Percentiles rank a stretch among this genome's conserved stretches.
Evolutionary conservation across 2,888 invertebrate genomes (phyloP).

Genomic region (Arrhopalites spinosus): DNA sequence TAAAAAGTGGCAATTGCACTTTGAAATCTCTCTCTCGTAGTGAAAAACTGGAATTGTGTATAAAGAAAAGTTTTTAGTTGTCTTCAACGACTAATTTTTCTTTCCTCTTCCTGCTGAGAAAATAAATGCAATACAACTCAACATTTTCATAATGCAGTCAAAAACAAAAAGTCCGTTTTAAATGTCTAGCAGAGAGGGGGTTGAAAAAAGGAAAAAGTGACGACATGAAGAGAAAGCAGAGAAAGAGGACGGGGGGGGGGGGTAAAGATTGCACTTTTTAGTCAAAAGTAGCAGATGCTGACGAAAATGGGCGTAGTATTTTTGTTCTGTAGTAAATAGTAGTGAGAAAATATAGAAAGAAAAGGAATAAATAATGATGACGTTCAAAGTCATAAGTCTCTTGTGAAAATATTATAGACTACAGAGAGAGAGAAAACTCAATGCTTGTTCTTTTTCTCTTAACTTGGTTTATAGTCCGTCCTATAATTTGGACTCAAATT

Average conservation of each 20-base stretch:
- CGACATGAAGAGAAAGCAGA: background rate
- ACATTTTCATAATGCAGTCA: no score
- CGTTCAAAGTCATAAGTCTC: background rate
- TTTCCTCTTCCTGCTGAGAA: background rate
- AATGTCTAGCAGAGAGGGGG: background rate
- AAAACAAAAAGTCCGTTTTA: no score
- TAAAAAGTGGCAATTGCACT: no score
- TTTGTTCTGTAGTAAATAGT: background rate
- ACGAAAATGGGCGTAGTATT: background rate
- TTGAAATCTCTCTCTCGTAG: no score
- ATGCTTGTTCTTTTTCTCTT: background rate
- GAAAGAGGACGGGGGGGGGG: background rate
- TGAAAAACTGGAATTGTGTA: no score
- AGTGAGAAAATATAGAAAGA: background rate
- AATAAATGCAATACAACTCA: background rate
- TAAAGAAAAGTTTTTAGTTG: background rate
- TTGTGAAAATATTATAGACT: constrained; percentile 12
- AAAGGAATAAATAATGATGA: constrained; percentile 25
- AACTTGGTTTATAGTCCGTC: no score
- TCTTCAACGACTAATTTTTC: no score
- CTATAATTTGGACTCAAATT: background rate
- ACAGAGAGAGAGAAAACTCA: background rate
- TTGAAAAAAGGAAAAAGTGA: background rate
- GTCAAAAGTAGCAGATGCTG: constrained; percentile 7
- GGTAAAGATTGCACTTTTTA: background rate